Evolutionary conservation across 2,113 vertebrate species (phyloP), one percentile per base, ranked within the genome.

Genomic region (Scomber japonicus): DNA sequence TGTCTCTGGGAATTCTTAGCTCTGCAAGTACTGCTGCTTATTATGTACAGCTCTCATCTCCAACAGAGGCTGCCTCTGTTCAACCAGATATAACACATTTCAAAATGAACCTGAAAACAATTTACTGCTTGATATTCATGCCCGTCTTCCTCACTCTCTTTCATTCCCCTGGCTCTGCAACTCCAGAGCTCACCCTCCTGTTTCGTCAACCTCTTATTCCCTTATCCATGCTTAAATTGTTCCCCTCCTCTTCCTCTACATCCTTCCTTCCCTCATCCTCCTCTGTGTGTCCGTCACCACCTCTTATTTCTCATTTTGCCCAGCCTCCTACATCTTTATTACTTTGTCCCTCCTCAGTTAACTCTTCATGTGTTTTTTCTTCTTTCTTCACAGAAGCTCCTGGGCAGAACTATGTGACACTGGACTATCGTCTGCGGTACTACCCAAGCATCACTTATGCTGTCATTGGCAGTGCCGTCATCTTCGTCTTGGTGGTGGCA

Each of bases 381-480:
- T 80, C n/a, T 72, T 35, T 21, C 11, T 44, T 55, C 15, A 2
- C 94, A 99, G 98, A 98, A 71, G 95, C 96, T 81, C 97, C 97
- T 0, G 96, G 95, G 21, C 97, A 98, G 78, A 96, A 97, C 85
- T 97, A 97, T 0, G 97, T 98, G 86, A 97, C 97, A 0, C 95
- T 98, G 0, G 98, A 98, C 86, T 97, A 96, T 48, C 96, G 97
- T 65, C 95, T 99, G 4, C 96, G 96, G 1, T 97, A 98, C 91
- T 99, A 99, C 81, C 98, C 98, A 15, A 99, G 97, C 51, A 97
- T 99, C 75, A 99, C 97, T 6, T 99, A 99, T 0, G 97, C 97
- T 1, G 97, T 99, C 90, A 97, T 99, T 0, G 97, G 98, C 77
- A 99, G 98, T 76, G 98, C 97, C 0, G 95, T 99, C 84, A 97